These are phyloP conservation scores for Embidobia sp. DNA, from an alignment of 2,888 invertebrate genomes.

Conservation along the genomic window DNA sequence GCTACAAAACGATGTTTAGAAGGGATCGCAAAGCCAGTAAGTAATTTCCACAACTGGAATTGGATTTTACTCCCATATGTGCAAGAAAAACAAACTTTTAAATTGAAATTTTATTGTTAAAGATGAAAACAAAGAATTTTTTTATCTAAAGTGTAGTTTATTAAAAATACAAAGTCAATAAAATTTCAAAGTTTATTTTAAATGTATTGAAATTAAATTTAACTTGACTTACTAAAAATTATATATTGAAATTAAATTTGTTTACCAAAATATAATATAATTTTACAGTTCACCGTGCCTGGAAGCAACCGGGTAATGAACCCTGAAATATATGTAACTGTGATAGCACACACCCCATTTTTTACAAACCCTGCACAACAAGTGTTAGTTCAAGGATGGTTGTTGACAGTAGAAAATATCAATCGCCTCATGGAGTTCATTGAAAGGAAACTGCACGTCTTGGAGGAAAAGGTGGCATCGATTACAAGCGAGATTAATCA, in stretches of 20 bases:
- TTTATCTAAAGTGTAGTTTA: too few relatives aligned
- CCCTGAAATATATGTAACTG: slow-evolving; percentile 88
- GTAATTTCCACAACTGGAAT: slow-evolving; percentile 68
- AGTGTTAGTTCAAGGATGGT: slow-evolving; percentile 88
- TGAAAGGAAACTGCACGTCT: slow-evolving; percentile 83
- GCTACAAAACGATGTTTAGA: slow-evolving; percentile 84
- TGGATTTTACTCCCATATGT: too few relatives aligned
- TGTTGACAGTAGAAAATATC: slow-evolving; percentile 84
- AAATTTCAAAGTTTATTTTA: too few relatives aligned
- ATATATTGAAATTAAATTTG: not conserved
- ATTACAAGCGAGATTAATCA: slow-evolving; percentile 83
- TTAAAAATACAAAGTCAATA: too few relatives aligned
- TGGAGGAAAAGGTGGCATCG: slow-evolving; percentile 85
- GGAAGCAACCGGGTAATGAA: slow-evolving; percentile 85
- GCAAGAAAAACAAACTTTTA: too few relatives aligned
- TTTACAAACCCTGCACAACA: slow-evolving; percentile 87
- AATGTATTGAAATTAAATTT: too few relatives aligned
- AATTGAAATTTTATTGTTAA: too few relatives aligned
- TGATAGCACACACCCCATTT: slow-evolving; percentile 90
- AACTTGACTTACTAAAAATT: too few relatives aligned
- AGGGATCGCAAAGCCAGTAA: slow-evolving; percentile 84
- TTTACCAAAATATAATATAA: too few relatives aligned
- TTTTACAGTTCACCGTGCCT: slow-evolving; percentile 87
- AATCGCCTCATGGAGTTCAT: slow-evolving; percentile 84
- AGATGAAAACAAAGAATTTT: too few relatives aligned